Base-by-base conservation (phyloP, 2,113 vertebrate genomes). In the Onychorhynchus coronatus region DNA sequence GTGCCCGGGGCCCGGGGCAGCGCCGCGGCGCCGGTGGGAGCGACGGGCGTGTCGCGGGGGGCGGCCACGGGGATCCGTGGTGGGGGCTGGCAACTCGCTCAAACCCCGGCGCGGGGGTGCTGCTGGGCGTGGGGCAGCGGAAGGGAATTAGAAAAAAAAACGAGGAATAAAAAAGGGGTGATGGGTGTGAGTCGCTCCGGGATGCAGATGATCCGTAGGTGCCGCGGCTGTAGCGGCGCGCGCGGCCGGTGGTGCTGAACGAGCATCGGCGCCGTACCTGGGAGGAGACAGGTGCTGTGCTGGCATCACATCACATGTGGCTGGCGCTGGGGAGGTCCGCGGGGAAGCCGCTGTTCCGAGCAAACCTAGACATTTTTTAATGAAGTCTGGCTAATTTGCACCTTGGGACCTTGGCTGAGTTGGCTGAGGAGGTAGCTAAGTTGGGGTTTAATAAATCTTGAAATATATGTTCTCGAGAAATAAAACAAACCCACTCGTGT, bases 201-300 rank as follows among this genome's bases (percentile, higher is more conserved):
- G 47, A n/a, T 2, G 67, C 47, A 8, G 76, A 0, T 5, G 25
- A 33, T 11, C 27, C 10, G 5, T 8, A 0, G 63, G 2, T 9
- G 68, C 76, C 8, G 2, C 5, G 0, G 13, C 52, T 4, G 31
- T 31, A 11, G 0, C 7, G 58, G 8, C 15, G 5, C 9, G 23
- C 30, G 11, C 9, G 16, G 1, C 7, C 33, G 18, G 2, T 5
- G 10, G 1, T 6, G 3, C 4, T 3, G 67, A 12, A 0, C 4
- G 67, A 23, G 39, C 35, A 0, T 39, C 55, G 4, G 22, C 4
- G 37, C 35, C 28, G 5, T 1, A 1, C 24, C 82, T 20, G 47
- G 14, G 5, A 9, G 27, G 3, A 47, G n/a, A 11, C 5, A 5
- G 35, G 5, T 9, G 74, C 2, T 21, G 11, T 30, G 4, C 59